phyloP scores from a whole-genome alignment of 1,140 invertebrate species.

The Eriosoma lanigerum region DNA sequence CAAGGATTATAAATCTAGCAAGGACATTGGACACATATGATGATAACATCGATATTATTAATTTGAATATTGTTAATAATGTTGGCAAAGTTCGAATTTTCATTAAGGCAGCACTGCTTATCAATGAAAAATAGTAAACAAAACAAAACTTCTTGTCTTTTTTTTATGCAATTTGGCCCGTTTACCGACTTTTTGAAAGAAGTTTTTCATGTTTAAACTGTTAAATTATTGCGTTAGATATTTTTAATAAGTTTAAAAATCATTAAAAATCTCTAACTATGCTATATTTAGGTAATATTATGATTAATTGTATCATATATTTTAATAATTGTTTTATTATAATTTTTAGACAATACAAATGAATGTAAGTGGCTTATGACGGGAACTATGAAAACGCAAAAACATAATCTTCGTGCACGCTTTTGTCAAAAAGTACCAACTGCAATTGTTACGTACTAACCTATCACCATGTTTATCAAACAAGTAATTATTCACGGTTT shows the following conservation, averaged over 20 bases:
- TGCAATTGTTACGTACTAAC: background rate
- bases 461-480: constrained; percentile 56
- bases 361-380: background rate
- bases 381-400: constrained; percentile 38
- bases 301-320: background rate
- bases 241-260: constrained; percentile 5
- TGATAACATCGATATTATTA: too few relatives aligned
- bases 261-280: background rate
- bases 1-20: too few relatives aligned
- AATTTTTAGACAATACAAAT: constrained; percentile 29
- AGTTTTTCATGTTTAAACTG: constrained; percentile 4
- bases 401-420: constrained; percentile 25
- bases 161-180: background rate
- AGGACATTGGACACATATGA: too few relatives aligned
- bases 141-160: constrained; percentile 43
- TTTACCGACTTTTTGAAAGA: constrained; percentile 48
- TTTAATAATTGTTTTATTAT: constrained; percentile 17
- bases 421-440: constrained; percentile 17
- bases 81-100: constrained; percentile 31
- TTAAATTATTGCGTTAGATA: background rate
- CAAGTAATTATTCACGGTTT: constrained; percentile 99
- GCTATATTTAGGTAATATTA: constrained; percentile 13
- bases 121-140: constrained; percentile 49
- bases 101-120: constrained; percentile 42
- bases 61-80: background rate